Base-by-base conservation (phyloP, 2,888 invertebrate genomes). In the Amiota minor region DNA sequence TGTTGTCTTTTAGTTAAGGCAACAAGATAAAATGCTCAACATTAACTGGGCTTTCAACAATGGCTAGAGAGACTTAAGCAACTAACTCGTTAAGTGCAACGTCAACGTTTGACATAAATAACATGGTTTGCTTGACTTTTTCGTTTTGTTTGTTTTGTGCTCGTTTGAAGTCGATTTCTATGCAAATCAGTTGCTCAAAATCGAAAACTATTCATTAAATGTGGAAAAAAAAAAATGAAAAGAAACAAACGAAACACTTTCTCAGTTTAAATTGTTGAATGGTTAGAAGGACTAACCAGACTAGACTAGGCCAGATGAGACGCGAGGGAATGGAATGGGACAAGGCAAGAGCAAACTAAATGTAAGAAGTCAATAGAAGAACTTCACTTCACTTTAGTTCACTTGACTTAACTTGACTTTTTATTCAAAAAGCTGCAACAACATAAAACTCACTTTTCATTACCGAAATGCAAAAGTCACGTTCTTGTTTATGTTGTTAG, bases 151-250 rank as follows among this genome's bases (percentile, higher is more conserved):
- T 56, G 4, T 10, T 56, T 56, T 59, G 0, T 59, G 18, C 3
- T 59, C 11, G 18, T 59, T 8, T 53, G 16, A 11, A 59, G 59
- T 23, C 11, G 20, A 59, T 59, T 62, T 23, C 35, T 62, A 62
- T 62, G 62, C 62, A 62, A 62, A 62, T 62, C 62, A 62, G 62
- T 62, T 62, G 62, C 35, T 23, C 62, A 62, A 62, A 62, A 62
- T 62, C 62, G 62, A 62, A 62, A 62, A 62, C 62, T 35, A 62
- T 45, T 62, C 62, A 62, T 62, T 62, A 62, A 62, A 62, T 62
- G n/a, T 62, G 35, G 35, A 35, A 35, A 6, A 35, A 35, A 35
- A 35, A 35, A 35, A n/a, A n/a, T n/a, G n/a, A n/a, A n/a, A 35
- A 2, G 6, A 35, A 23, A 1, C 1, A 23, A 62, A 62, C 62